A percentile compares a stretch with the other conserved stretches of the same genome.
Conservation (phyloP, 2,888 invertebrate species). For the Electrophaes corylata region DNA sequence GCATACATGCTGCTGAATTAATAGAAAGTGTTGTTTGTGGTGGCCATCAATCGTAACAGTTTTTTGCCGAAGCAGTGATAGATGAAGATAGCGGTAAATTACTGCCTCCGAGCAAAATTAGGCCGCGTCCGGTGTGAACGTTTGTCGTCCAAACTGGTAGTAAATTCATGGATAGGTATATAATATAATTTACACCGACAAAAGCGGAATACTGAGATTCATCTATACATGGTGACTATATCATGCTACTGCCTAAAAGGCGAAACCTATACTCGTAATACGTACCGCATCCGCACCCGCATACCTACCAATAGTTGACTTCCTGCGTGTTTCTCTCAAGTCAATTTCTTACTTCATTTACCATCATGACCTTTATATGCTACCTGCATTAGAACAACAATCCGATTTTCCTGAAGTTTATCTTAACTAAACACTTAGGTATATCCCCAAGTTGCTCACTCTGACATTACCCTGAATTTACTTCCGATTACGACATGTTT, state of each 20-base stretch:
- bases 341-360: neutral
- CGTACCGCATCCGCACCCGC: too few species aligned
- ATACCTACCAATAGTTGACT: neutral
- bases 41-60: slow-evolving; percentile 2
- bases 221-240: too few species aligned
- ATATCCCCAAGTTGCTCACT: neutral
- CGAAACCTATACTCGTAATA: too few species aligned
- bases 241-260: too few species aligned
- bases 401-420: slow-evolving; percentile 8
- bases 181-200: too few species aligned
- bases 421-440: neutral
- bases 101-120: slow-evolving; percentile 43
- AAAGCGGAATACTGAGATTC: too few species aligned
- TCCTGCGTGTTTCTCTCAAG: slow-evolving; percentile 5
- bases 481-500: neutral
- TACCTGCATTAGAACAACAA: neutral
- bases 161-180: too few species aligned
- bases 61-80: slow-evolving; percentile 37
- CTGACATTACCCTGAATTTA: neutral
- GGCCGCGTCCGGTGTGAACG: slow-evolving; percentile 30
- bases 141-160: slow-evolving; percentile 26
- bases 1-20: neutral
- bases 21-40: neutral
- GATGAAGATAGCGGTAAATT: slow-evolving; percentile 38
- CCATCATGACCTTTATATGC: neutral